Evolutionary conservation across 2,113 vertebrate genomes (phyloP).

Genomic region (Artemisiospiza belli): DNA sequence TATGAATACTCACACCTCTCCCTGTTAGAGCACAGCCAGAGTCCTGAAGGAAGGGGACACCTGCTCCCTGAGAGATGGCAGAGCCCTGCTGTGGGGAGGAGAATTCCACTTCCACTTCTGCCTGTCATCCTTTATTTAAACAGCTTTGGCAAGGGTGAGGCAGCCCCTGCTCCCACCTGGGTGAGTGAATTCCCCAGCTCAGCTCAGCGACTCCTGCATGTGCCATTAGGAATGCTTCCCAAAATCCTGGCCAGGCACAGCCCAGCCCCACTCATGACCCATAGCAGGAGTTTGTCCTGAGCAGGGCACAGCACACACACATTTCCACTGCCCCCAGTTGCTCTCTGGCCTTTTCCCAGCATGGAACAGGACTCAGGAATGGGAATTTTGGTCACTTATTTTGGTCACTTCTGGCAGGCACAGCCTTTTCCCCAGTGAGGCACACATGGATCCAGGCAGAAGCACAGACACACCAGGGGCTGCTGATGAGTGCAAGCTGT

Average conservation of each 20-base stretch:
- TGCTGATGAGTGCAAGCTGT: neutral
- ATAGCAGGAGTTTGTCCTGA: rapidly evolving
- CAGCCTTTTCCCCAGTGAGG: neutral
- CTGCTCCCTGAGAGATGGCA: neutral
- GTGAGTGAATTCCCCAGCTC: neutral
- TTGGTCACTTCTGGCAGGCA: neutral
- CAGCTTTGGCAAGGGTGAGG: neutral
- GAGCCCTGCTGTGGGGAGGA: neutral
- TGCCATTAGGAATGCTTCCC: neutral
- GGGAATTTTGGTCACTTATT: neutral
- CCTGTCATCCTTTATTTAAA: neutral
- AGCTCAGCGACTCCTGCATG: rapidly evolving
- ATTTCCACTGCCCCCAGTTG: neutral
- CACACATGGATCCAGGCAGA: neutral
- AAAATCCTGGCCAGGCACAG: neutral
- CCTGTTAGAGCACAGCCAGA: neutral
- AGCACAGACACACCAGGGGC: neutral
- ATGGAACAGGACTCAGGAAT: neutral
- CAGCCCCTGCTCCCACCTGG: neutral
- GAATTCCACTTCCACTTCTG: neutral
- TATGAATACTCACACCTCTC: slow-evolving; percentile 14
- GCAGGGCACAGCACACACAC: neutral
- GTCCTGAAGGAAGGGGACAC: neutral
- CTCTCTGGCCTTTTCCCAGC: neutral
- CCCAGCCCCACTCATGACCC: rapidly evolving